A percentile compares a stretch with the other conserved stretches of the same genome.
These are phyloP conservation scores for Leptopilina syphax DNA, from an alignment of 2,888 invertebrate species.

Conservation along the genomic window DNA sequence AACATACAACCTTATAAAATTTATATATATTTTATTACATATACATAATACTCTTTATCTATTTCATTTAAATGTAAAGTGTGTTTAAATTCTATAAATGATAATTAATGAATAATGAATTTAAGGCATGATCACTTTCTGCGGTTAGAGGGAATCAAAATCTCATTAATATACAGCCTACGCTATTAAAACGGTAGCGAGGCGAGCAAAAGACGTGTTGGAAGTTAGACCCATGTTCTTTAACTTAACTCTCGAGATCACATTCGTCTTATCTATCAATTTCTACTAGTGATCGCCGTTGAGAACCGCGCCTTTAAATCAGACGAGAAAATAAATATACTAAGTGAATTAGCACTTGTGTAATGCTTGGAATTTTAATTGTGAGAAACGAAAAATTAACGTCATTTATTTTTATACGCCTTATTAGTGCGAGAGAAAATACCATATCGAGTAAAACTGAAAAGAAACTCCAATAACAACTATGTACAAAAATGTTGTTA, in stretches of 20 bases:
- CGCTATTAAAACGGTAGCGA: constrained; percentile 49
- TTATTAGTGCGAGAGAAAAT: too few species aligned
- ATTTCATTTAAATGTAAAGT: background rate
- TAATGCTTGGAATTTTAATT: constrained; percentile 33
- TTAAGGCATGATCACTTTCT: background rate
- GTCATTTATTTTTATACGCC: background rate
- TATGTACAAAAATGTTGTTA: too few species aligned
- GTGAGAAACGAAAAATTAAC: background rate
- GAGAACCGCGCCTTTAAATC: constrained; percentile 45
- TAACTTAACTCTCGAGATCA: constrained; percentile 42
- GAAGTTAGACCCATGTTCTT: constrained; percentile 40
- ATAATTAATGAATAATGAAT: constrained; percentile 17
- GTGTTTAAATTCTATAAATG: background rate
- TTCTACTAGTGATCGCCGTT: constrained; percentile 43
- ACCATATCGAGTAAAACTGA: too few species aligned
- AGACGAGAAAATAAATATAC: background rate
- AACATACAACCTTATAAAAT: too few species aligned
- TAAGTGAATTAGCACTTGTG: constrained; percentile 26
- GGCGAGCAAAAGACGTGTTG: constrained; percentile 38
- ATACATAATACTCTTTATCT: background rate
- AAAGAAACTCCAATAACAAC: too few species aligned
- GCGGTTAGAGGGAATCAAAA: background rate
- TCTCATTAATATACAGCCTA: constrained; percentile 49
- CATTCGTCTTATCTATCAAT: constrained; percentile 39
- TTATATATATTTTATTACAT: background rate